Evolutionary conservation across 2,888 invertebrate species (phyloP), one percentile per base, ranked within the genome.

Genomic region (Cryptocheilus praepositus): DNA sequence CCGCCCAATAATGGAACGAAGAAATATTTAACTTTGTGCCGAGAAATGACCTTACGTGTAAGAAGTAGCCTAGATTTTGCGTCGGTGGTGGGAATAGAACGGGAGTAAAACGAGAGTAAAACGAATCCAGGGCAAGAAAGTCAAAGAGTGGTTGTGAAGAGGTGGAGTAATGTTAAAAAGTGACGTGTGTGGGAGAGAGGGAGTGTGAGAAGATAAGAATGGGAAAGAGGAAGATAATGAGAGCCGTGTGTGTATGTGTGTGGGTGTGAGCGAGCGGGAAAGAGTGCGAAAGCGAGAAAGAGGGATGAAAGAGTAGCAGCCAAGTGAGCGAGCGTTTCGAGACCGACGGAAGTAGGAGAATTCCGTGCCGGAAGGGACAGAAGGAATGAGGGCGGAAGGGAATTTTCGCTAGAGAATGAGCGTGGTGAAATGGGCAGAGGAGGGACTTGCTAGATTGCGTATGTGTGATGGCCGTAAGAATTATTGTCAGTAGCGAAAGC

Each of bases 341-440:
- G 55, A 65, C 53, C 64, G 63, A 55, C 63, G 71, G 68, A 77
- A 73, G 64, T 58, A 57, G 28, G 71, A 72, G 71, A 71, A 72
- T 79, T 65, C 58, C 49, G 57, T 61, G 61, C 67, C 71, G 61
- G 72, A 71, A 66, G 69, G 66, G 66, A 67, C 52, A 65, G 58
- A 71, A 68, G 69, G 61, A 70, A 61, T 58, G 46, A 59, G 56
- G 45, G 45, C 54, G 61, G 51, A 68, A 65, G 57, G 59, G 58
- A 67, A 68, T 65, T 58, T 64, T 70, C 61, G 49, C 46, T 64
- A 44, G 51, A 66, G 57, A 67, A 71, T 28, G 55, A 64, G 64
- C n/a, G 60, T 49, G 21, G 19, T 19, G 52, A 52, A 64, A 25
- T 1, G 16, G 25, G 54, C n/a, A n/a, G 2, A 16, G n/a, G 25